Evolutionary conservation across 2,888 invertebrate genomes (phyloP).

Genomic region (Uropetala carovei): DNA sequence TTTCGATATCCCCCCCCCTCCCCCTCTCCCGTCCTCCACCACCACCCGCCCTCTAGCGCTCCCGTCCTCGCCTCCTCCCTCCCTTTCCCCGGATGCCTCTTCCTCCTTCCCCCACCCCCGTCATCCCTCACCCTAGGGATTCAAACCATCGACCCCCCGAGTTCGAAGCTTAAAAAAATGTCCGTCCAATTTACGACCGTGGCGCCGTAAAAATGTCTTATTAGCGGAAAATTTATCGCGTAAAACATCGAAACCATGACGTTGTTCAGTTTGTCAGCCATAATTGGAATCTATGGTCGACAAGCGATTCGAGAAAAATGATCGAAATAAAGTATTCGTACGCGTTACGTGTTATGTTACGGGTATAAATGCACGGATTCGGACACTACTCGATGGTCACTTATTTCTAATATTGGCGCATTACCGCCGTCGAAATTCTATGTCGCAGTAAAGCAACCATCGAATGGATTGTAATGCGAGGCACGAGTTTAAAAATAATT

Average conservation of each 20-base stretch:
- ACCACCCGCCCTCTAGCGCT: not conserved
- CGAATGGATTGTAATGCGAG: too few species aligned
- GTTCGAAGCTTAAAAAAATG: constrained; percentile 17
- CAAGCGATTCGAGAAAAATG: not conserved
- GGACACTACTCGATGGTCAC: too few species aligned
- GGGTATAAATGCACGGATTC: too few species aligned
- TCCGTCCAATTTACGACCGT: constrained; percentile 13
- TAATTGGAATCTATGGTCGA: constrained; percentile 7
- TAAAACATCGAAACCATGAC: constrained; percentile 7
- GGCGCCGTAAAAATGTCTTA: constrained; percentile 28
- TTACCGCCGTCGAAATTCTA: too few species aligned
- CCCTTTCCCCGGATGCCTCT: not conserved
- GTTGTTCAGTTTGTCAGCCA: constrained; percentile 4
- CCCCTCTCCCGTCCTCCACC: not conserved
- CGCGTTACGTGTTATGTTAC: too few species aligned
- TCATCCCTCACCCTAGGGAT: not conserved
- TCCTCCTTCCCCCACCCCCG: too few species aligned
- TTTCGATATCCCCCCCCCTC: constrained; percentile 25
- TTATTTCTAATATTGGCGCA: too few species aligned
- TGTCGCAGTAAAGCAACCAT: too few species aligned
- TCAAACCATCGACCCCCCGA: constrained; percentile 36
- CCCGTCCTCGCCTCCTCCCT: not conserved
- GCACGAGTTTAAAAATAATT: too few species aligned
- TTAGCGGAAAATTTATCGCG: constrained; percentile 25
- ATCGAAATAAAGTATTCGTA: too few species aligned